Conservation (phyloP, 1,140 invertebrate species). For the Calosoma granatense region DNA sequence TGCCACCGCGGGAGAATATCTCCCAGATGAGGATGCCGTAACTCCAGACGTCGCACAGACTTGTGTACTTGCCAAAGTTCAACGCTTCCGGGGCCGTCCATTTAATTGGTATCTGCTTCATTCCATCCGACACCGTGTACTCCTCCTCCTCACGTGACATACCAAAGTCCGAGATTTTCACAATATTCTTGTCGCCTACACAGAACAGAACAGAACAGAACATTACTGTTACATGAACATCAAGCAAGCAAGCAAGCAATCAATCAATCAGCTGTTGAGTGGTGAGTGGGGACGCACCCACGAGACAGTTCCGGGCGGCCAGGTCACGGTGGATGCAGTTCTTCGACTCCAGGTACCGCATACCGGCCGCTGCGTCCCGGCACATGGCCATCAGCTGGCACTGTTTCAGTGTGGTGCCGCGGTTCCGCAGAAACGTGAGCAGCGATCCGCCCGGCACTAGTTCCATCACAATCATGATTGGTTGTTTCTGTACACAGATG, state of each 20-base stretch:
- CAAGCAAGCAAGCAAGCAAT: no score
- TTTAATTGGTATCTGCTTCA: slow-evolving; percentile 98
- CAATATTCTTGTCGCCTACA: slow-evolving; percentile 65
- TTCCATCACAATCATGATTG: slow-evolving; percentile 99
- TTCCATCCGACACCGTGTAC: slow-evolving; percentile 92
- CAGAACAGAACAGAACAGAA: no score
- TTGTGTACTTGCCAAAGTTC: slow-evolving; percentile 97
- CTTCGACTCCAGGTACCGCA: slow-evolving; percentile 92
- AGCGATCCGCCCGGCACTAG: slow-evolving; percentile 87
- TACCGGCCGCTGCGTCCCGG: slow-evolving; percentile 85
- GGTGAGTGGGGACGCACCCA: slow-evolving; percentile 62
- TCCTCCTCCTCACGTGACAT: slow-evolving; percentile 97
- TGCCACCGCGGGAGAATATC: slow-evolving; percentile 87
- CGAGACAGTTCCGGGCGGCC: slow-evolving; percentile 89
- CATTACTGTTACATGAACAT: no score
- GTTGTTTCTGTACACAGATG: slow-evolving; percentile 95
- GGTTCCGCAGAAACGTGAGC: slow-evolving; percentile 75
- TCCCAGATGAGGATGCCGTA: slow-evolving; percentile 96
- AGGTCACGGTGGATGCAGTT: slow-evolving; percentile 95
- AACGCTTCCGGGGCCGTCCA: slow-evolving; percentile 96
- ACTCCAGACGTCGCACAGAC: slow-evolving; percentile 96
- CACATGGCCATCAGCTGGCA: slow-evolving; percentile 82
- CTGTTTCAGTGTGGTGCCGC: slow-evolving; percentile 53
- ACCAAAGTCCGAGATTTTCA: slow-evolving; percentile 97
- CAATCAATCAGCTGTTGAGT: no score